phyloP scores from a whole-genome alignment of 2,113 vertebrate genomes.

The Ivindomyrus marchei region DNA sequence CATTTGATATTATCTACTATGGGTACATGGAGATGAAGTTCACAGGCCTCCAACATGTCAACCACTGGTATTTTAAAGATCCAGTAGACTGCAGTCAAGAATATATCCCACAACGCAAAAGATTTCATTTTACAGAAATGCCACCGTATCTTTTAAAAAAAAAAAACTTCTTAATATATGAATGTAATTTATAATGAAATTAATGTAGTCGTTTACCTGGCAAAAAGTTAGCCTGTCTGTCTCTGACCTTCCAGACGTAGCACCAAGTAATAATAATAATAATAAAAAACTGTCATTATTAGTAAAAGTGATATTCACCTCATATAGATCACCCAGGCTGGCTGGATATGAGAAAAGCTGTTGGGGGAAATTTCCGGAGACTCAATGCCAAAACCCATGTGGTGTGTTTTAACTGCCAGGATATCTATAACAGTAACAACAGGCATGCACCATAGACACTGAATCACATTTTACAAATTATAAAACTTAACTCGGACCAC shows the following conservation, averaged over 20 bases:
- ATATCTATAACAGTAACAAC: neutral
- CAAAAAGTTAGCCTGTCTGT: neutral
- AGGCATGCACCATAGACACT: neutral
- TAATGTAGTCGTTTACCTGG: neutral
- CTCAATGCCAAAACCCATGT: neutral
- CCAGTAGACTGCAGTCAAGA: neutral
- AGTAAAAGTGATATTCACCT: neutral
- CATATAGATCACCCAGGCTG: neutral
- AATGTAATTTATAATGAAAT: neutral
- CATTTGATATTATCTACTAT: neutral
- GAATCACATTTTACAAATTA: neutral
- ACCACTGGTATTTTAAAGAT: neutral
- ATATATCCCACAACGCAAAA: neutral
- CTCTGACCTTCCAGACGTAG: neutral
- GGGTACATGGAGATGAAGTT: neutral
- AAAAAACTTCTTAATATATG: neutral
- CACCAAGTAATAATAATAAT: neutral
- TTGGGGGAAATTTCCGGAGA: neutral
- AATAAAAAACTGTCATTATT: neutral
- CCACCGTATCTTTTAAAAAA: neutral
- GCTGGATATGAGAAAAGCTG: neutral
- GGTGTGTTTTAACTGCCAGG: neutral
- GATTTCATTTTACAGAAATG: neutral
- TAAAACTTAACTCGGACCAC: neutral
- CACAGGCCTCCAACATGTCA: neutral